These are phyloP conservation scores for Drosophila prosaltans DNA, from an alignment of 1,140 invertebrate genomes.

Conservation along the genomic window DNA sequence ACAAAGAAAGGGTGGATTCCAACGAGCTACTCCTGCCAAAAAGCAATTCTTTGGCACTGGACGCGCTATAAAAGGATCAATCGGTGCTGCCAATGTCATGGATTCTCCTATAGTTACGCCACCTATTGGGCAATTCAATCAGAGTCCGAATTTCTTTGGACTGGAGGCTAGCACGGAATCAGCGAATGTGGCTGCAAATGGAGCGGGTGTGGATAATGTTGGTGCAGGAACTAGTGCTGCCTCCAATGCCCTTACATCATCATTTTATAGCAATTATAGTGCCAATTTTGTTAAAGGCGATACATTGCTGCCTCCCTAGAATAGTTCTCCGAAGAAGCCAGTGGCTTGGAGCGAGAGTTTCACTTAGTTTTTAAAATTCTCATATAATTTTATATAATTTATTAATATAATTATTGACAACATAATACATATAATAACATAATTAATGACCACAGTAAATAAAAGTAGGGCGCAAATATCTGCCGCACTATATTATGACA, in stretches of 20 bases:
- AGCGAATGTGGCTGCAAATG: not conserved
- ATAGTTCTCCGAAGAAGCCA: not conserved
- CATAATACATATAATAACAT: not conserved
- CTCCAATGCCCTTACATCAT: slow-evolving; percentile 16
- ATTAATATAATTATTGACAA: not conserved
- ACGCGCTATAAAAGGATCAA: slow-evolving; percentile 58
- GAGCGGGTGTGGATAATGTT: not conserved
- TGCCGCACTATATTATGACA: slow-evolving; percentile 4
- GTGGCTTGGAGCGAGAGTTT: slow-evolving; percentile 33
- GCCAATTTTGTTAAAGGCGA: slow-evolving; percentile 52
- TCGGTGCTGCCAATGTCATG: not conserved
- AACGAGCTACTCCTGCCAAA: slow-evolving; percentile 13
- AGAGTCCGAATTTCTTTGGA: slow-evolving; percentile 23
- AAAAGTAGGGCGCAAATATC: not conserved
- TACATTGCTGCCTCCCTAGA: slow-evolving; percentile 57
- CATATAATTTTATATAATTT: slow-evolving; percentile 6
- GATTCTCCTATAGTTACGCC: slow-evolving; percentile 17
- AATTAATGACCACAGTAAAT: slow-evolving; percentile 2
- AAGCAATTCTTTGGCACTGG: slow-evolving; percentile 51
- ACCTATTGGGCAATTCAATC: slow-evolving; percentile 16
- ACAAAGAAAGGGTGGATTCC: slow-evolving; percentile 29
- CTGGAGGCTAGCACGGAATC: not conserved
- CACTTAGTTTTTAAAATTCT: slow-evolving; percentile 21
- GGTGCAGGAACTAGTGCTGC: not conserved
- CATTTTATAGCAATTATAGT: slow-evolving; percentile 50